phyloP scores from a whole-genome alignment of 2,113 vertebrate species.

The Nerophis lumbriciformis region DNA sequence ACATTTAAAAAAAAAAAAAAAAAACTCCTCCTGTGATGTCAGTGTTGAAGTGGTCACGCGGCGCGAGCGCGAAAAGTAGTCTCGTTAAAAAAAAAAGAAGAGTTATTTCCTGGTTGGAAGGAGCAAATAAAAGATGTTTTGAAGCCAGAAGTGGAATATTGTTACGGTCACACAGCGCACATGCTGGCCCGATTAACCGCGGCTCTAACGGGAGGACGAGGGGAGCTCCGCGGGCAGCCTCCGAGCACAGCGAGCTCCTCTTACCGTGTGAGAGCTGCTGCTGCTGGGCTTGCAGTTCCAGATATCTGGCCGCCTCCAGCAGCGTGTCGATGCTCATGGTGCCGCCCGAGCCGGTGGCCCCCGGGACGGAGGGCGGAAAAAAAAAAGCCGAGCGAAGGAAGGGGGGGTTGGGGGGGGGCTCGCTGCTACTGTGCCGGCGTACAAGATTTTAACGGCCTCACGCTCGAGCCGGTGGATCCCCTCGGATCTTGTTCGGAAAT shows the following conservation, averaged over 20 bases:
- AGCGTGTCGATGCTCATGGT: slow-evolving; percentile 95
- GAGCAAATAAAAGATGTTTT: background rate
- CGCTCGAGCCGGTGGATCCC: background rate
- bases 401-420: background rate
- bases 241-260: slow-evolving; percentile 31
- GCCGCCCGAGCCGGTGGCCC: slow-evolving; percentile 61
- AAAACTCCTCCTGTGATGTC: slow-evolving; percentile 24
- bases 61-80: slow-evolving; percentile 53
- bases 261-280: slow-evolving; percentile 92
- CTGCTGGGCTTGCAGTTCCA: slow-evolving; percentile 96
- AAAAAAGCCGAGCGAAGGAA: slow-evolving; percentile 27
- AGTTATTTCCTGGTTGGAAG: slow-evolving; percentile 41
- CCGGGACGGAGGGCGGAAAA: slow-evolving; percentile 55
- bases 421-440: slow-evolving; percentile 33
- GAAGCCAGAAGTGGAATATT: background rate
- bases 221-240: no score
- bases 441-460: slow-evolving; percentile 27
- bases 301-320: slow-evolving; percentile 89
- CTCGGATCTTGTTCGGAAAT: slow-evolving; percentile 3
- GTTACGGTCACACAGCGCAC: background rate
- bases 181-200: background rate
- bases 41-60: slow-evolving; percentile 26
- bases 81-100: background rate
- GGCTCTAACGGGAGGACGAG: background rate
- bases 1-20: background rate